phyloP scores from a whole-genome alignment of 2,888 invertebrate species.

The Ecdyonurus torrentis region DNA sequence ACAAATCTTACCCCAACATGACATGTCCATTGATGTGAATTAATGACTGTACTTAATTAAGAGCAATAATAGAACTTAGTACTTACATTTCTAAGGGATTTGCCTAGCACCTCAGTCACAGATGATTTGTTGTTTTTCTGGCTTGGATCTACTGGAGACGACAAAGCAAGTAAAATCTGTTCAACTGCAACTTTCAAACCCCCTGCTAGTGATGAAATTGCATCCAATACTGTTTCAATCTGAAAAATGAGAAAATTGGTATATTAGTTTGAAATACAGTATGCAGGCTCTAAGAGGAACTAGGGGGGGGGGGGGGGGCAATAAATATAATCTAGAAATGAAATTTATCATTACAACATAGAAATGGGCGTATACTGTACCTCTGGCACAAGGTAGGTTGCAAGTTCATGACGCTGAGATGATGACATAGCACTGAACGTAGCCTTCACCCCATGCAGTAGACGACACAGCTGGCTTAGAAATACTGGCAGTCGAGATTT shows the following conservation, averaged over 20 bases:
- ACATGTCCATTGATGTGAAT: too few species aligned
- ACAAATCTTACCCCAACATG: too few species aligned
- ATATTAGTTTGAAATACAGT: not conserved
- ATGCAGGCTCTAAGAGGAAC: too few species aligned
- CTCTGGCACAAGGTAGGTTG: constrained; percentile 47
- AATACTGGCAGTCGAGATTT: constrained; percentile 47
- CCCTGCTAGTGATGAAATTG: constrained; percentile 36
- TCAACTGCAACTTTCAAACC: constrained; percentile 42
- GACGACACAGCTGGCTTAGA: constrained; percentile 40
- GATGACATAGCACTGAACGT: constrained; percentile 38
- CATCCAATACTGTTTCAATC: constrained; percentile 43
- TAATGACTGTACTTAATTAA: too few species aligned
- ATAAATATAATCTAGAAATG: too few species aligned
- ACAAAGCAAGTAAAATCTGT: constrained; percentile 27
- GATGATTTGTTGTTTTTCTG: constrained; percentile 13
- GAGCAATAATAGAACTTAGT: too few species aligned
- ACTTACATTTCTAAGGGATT: constrained; percentile 26
- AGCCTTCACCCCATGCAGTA: constrained; percentile 38
- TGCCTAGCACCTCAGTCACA: constrained; percentile 22
- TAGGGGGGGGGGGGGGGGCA: too few species aligned
- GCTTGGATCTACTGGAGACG: not conserved
- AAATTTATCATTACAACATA: too few species aligned
- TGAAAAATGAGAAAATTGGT: constrained; percentile 20
- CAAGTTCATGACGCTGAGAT: constrained; percentile 40
- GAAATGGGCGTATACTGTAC: constrained; percentile 26